Percentiles rank a stretch among this genome's conserved stretches.
These are phyloP conservation scores for Drosophila repletoides DNA, from an alignment of 1,140 invertebrate genomes.

Conservation along the genomic window DNA sequence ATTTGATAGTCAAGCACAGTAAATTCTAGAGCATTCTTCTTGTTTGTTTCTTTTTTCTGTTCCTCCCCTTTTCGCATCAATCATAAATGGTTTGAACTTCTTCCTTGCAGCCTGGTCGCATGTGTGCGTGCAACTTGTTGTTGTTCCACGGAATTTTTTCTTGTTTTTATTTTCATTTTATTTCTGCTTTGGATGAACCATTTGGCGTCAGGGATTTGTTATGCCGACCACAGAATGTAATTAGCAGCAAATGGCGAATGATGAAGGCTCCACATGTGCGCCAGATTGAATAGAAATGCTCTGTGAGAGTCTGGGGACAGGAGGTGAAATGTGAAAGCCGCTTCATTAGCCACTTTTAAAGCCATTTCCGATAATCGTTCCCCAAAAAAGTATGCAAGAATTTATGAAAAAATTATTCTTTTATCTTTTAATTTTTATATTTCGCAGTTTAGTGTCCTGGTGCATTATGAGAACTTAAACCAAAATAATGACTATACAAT, in stretches of 20 bases:
- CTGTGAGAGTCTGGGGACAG: too few species aligned
- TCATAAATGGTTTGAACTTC: constrained; percentile 59
- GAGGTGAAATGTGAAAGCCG: too few species aligned
- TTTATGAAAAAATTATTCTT: too few species aligned
- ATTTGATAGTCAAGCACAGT: neutral
- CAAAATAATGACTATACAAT: too few species aligned
- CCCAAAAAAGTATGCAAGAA: too few species aligned
- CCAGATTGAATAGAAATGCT: neutral
- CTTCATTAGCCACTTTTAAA: too few species aligned
- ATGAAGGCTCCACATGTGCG: constrained; percentile 6
- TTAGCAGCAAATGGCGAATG: constrained; percentile 75
- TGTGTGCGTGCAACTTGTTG: constrained; percentile 46
- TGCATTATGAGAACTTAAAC: too few species aligned
- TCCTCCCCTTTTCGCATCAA: constrained; percentile 46
- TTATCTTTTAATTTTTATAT: too few species aligned
- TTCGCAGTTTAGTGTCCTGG: too few species aligned
- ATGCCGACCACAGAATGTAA: constrained; percentile 77
- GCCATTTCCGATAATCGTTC: too few species aligned
- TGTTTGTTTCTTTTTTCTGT: constrained; percentile 17
- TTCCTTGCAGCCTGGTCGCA: constrained; percentile 42
- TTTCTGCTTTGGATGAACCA: neutral
- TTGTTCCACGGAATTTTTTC: too few species aligned
- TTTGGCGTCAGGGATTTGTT: constrained; percentile 61
- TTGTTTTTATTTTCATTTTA: constrained; percentile 18
- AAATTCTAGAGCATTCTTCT: neutral